Percentiles rank a stretch among this genome's conserved stretches.
Conservation (phyloP, 2,797 vertebrate genomes). For the Morelia viridis region DNA sequence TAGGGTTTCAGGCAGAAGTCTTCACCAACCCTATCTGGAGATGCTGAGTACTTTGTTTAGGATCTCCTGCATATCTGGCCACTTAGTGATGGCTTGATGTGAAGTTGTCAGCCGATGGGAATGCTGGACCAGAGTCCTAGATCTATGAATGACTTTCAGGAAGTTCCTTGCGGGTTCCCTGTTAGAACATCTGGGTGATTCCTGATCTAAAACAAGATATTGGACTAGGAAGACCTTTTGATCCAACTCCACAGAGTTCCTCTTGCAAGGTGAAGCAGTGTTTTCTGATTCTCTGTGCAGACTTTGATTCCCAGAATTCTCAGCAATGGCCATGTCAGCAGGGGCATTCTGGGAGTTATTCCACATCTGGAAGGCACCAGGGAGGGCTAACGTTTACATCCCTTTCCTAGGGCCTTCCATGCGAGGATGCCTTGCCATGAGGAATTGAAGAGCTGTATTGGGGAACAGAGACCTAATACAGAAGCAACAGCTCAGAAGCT, state of each 20-base stretch:
- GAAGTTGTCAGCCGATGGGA: not conserved
- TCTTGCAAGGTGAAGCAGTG: not conserved
- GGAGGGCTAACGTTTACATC: not conserved
- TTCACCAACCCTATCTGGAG: not conserved
- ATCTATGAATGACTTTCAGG: not conserved
- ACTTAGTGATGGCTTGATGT: not conserved
- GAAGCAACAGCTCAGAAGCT: not conserved
- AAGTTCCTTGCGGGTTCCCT: not conserved
- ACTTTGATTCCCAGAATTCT: not conserved
- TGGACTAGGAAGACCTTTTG: not conserved
- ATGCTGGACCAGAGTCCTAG: not conserved
- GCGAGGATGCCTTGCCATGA: not conserved
- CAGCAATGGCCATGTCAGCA: not conserved
- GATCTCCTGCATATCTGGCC: not conserved
- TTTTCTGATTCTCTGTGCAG: not conserved
- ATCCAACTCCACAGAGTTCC: not conserved
- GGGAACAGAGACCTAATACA: not conserved
- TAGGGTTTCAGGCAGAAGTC: not conserved
- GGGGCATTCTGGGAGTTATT: not conserved
- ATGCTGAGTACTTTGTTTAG: not conserved
- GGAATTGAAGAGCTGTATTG: not conserved
- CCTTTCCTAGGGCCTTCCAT: not conserved
- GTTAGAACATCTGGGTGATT: not conserved
- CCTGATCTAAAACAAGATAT: not conserved
- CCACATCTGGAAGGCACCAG: not conserved